phyloP scores from a whole-genome alignment of 2,113 vertebrate genomes.

The Haemorhous mexicanus region DNA sequence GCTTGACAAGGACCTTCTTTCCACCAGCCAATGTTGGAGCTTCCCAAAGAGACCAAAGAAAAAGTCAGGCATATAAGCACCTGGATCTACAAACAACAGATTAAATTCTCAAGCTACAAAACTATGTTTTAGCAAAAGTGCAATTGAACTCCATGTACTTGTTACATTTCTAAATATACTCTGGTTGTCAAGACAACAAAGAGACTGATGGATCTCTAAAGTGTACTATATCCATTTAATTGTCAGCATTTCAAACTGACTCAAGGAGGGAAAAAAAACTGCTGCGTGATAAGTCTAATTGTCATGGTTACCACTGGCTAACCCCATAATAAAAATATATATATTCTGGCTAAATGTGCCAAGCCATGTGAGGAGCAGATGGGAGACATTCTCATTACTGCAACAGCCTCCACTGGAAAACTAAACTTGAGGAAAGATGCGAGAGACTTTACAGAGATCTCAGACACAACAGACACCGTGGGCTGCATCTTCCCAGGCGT shows the following conservation, averaged over 20 bases:
- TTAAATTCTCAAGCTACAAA: conserved; percentile 78
- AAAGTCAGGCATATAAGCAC: conserved; percentile 49
- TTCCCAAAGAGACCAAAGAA: conserved; percentile 39
- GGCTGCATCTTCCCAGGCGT: conserved; percentile 38
- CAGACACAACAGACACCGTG: conserved; percentile 50
- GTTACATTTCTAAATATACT: conserved; percentile 87
- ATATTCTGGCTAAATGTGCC: conserved; percentile 58
- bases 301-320: conserved; percentile 79
- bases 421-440: conserved; percentile 49
- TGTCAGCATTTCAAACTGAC: conserved; percentile 82
- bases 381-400: conserved; percentile 57
- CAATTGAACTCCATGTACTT: conserved; percentile 83
- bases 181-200: conserved; percentile 81
- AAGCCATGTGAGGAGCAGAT: conserved; percentile 54
- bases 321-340: conserved; percentile 69
- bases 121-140: conserved; percentile 81
- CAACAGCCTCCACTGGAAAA: conserved; percentile 48
- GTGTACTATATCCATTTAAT: conserved; percentile 79
- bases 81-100: conserved; percentile 77
- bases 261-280: conserved; percentile 72
- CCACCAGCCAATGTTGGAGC: not conserved
- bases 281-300: conserved; percentile 77
- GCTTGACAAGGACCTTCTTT: not conserved
- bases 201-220: conserved; percentile 82
- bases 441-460: conserved; percentile 57